Conservation (phyloP, 2,888 invertebrate species). For the Zele albiditarsus region DNA sequence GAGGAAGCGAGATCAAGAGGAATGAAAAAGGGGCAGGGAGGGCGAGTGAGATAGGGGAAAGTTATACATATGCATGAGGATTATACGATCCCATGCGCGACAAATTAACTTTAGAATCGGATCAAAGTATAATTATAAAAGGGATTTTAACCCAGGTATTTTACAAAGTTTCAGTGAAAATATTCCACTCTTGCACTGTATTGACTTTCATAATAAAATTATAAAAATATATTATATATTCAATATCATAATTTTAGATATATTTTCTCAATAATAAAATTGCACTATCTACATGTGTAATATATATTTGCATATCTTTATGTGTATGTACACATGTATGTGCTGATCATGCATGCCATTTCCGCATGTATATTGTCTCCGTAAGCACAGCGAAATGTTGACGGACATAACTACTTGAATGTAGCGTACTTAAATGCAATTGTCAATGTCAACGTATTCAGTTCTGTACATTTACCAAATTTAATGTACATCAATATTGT, state of each 20-base stretch:
- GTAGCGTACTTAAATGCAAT: not conserved
- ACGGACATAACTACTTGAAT: not conserved
- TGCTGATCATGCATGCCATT: not conserved
- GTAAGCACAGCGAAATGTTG: not conserved
- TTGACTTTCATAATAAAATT: not conserved
- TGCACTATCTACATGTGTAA: too few species aligned
- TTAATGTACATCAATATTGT: not conserved
- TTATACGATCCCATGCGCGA: not conserved
- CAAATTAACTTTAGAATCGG: slow-evolving; percentile 30
- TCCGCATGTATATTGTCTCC: not conserved
- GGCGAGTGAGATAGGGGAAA: not conserved
- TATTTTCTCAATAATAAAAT: too few species aligned
- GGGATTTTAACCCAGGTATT: not conserved
- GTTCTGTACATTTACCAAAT: not conserved
- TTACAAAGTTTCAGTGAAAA: not conserved
- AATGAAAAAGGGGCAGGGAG: not conserved
- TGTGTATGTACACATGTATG: not conserved
- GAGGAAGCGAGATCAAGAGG: slow-evolving; percentile 15
- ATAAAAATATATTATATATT: too few species aligned
- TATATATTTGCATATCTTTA: not conserved
- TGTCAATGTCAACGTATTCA: not conserved
- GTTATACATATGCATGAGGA: slow-evolving; percentile 31
- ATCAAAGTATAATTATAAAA: slow-evolving; percentile 31
- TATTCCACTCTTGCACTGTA: not conserved
- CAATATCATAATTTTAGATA: too few species aligned